Conservation (phyloP, 2,113 vertebrate species). For the Chaetodon trifascialis region DNA sequence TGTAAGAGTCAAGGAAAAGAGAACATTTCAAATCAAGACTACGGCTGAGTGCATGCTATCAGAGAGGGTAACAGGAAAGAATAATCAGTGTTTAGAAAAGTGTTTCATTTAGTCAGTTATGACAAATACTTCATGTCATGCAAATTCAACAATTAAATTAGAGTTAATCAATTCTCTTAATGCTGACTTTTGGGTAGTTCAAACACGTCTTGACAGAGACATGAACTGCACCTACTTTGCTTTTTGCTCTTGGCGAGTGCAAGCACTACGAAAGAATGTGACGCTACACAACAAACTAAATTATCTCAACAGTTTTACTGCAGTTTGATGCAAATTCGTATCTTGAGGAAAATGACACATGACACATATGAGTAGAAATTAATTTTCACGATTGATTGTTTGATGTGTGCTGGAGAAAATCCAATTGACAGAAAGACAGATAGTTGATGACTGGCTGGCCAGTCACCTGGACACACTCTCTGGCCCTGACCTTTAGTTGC, state of each 20-base stretch:
- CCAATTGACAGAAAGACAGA: constrained; percentile 68
- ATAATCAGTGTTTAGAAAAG: constrained; percentile 44
- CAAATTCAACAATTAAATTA: constrained; percentile 47
- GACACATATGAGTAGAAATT: constrained; percentile 50
- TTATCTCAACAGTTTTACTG: constrained; percentile 36
- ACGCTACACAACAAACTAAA: constrained; percentile 23
- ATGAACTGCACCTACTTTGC: constrained; percentile 18
- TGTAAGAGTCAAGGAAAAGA: constrained; percentile 30
- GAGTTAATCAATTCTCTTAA: constrained; percentile 14
- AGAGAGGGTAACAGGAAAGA: constrained; percentile 39
- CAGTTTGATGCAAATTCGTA: constrained; percentile 24
- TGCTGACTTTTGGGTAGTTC: constrained; percentile 4
- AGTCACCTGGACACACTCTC: constrained; percentile 62
- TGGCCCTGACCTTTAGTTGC: constrained; percentile 91
- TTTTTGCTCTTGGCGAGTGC: not conserved
- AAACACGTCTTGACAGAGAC: not conserved
- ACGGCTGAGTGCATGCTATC: constrained; percentile 55
- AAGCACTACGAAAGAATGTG: not conserved
- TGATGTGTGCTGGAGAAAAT: constrained; percentile 45
- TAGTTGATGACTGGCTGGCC: constrained; percentile 46
- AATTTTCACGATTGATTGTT: constrained; percentile 51
- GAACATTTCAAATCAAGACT: constrained; percentile 22
- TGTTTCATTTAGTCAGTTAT: constrained; percentile 43
- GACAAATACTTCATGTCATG: constrained; percentile 64
- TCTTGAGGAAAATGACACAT: constrained; percentile 35